Evolutionary conservation across 2,797 vertebrate species (phyloP).

Genomic region (Paguma larvata): DNA sequence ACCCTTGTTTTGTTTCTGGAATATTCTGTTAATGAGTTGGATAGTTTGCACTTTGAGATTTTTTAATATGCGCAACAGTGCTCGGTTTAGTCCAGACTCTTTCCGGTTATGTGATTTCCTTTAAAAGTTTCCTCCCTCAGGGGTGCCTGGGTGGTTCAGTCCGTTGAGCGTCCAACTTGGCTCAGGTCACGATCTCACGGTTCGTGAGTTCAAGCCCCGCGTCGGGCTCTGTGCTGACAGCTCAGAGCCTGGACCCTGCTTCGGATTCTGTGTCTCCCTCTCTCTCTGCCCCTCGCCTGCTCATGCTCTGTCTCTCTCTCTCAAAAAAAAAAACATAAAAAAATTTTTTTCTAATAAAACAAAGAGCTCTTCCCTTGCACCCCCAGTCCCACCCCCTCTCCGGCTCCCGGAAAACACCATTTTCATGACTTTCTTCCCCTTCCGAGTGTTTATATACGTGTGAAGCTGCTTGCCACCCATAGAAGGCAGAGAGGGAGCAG

Average conservation of each 20-base stretch:
- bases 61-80: background rate
- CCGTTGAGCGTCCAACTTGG: background rate
- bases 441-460: background rate
- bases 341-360: background rate
- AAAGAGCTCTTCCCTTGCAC: background rate
- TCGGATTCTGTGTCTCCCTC: background rate
- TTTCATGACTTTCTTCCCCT: background rate
- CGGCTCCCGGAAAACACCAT: background rate
- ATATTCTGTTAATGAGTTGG: background rate
- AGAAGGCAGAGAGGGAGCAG: background rate
- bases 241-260: background rate
- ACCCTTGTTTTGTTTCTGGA: background rate
- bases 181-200: background rate
- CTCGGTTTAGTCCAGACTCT: background rate
- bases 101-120: background rate
- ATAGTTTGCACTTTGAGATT: background rate
- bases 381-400: background rate
- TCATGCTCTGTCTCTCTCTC: background rate
- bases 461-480: accelerated
- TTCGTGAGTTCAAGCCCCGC: background rate
- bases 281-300: background rate
- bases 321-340: background rate
- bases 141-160: too few species aligned
- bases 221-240: background rate
- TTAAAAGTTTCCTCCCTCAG: background rate